These are phyloP conservation scores for Helicoverpa armigera DNA, from an alignment of 1,140 invertebrate species.

Conservation along the genomic window DNA sequence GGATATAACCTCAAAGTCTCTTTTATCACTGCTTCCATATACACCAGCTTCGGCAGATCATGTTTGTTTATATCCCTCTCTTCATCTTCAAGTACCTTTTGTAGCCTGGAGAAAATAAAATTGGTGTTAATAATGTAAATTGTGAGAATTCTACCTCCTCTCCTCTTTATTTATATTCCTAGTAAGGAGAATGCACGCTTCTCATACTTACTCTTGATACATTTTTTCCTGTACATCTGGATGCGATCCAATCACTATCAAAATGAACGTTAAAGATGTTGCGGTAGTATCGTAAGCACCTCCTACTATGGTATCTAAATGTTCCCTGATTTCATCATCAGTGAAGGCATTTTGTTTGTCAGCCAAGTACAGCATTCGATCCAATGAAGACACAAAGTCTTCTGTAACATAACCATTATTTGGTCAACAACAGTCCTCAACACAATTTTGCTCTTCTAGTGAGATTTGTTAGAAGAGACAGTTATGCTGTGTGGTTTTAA, in stretches of 20 bases:
- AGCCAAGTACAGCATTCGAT: background rate
- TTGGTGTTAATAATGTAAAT: too few species aligned
- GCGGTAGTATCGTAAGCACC: background rate
- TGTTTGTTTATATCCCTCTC: conserved; percentile 31
- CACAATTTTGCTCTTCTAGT: background rate
- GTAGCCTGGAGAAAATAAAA: background rate
- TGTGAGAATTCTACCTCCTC: background rate
- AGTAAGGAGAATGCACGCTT: too few species aligned
- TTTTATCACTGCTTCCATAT: conserved; percentile 56
- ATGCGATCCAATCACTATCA: conserved; percentile 14
- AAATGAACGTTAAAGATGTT: background rate
- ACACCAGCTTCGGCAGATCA: conserved; percentile 49
- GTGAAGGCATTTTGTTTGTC: conserved; percentile 13
- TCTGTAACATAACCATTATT: background rate
- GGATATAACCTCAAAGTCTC: conserved; percentile 87
- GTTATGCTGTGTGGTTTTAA: too few species aligned
- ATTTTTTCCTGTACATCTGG: conserved; percentile 33
- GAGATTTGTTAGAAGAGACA: too few species aligned
- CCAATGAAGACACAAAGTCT: background rate
- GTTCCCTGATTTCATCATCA: conserved; percentile 35
- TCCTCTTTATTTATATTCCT: too few species aligned
- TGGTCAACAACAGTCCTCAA: background rate
- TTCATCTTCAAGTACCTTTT: conserved; percentile 17
- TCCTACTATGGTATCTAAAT: conserved; percentile 33
- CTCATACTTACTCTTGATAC: conserved; percentile 30